These are phyloP conservation scores for Cherax quadricarinatus DNA, from an alignment of 1,140 invertebrate genomes.

Conservation along the genomic window DNA sequence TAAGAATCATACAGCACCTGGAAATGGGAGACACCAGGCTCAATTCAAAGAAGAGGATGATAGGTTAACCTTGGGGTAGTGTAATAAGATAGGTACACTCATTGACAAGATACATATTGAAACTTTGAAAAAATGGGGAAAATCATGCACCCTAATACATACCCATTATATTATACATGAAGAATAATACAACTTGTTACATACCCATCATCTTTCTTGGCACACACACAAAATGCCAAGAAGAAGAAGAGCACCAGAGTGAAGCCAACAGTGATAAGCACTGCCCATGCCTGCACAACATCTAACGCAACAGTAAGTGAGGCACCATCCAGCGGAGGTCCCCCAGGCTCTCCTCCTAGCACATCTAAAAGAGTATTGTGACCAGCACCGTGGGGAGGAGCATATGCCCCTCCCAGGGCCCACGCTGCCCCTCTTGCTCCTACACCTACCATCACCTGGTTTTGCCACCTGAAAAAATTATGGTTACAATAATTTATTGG, in stretches of 20 bases:
- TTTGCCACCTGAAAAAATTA: constrained; percentile 15
- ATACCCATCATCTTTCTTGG: constrained; percentile 73
- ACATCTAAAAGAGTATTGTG: constrained; percentile 37
- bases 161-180: too few species aligned
- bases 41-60: too few species aligned
- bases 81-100: too few species aligned
- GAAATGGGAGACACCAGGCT: too few species aligned
- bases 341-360: constrained; percentile 42
- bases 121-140: too few species aligned
- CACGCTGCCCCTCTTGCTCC: constrained; percentile 52
- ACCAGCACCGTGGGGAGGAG: constrained; percentile 14
- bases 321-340: constrained; percentile 60
- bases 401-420: constrained; percentile 64
- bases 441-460: constrained; percentile 65
- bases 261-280: constrained; percentile 71
- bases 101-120: too few species aligned
- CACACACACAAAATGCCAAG: constrained; percentile 72
- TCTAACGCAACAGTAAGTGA: constrained; percentile 72
- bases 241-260: constrained; percentile 72
- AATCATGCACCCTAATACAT: too few species aligned
- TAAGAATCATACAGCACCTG: too few species aligned
- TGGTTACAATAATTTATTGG: too few species aligned
- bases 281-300: constrained; percentile 72
- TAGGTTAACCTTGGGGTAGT: too few species aligned
- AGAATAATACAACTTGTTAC: not conserved